These are phyloP conservation scores for Turdus rufiventris DNA, from an alignment of 2,113 vertebrate species.

Conservation along the genomic window DNA sequence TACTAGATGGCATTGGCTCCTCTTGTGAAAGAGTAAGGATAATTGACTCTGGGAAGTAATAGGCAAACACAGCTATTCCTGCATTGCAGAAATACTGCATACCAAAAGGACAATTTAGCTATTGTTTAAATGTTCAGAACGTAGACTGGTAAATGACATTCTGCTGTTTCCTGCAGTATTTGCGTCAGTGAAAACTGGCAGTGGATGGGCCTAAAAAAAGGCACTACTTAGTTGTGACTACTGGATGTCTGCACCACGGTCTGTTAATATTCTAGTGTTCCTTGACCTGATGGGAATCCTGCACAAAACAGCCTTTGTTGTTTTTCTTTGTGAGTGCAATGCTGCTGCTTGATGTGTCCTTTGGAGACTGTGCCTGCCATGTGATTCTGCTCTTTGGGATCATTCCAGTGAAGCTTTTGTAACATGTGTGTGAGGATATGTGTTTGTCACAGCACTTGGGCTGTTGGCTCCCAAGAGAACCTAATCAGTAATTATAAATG, in stretches of 20 bases:
- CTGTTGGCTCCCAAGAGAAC: neutral
- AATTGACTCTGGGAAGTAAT: neutral
- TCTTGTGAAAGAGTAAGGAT: neutral
- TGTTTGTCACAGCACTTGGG: neutral
- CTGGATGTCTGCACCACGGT: neutral
- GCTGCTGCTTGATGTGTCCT: neutral
- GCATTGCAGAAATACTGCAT: neutral
- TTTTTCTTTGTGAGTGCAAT: neutral
- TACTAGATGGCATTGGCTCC: neutral
- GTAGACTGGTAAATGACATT: neutral
- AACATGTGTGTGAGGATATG: fast-evolving
- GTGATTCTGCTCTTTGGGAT: neutral
- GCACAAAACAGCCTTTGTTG: neutral
- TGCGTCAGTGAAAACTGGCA: neutral
- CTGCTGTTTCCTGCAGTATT: neutral
- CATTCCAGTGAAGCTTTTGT: neutral
- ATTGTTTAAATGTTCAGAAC: neutral
- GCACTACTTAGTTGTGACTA: neutral
- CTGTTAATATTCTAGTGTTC: neutral
- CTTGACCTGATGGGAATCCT: neutral
- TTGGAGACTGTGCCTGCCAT: fast-evolving
- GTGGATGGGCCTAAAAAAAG: neutral
- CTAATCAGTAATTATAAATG: neutral
- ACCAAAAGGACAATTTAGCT: neutral
- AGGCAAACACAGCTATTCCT: neutral